phyloP scores from a whole-genome alignment of 2,113 vertebrate species.

The Percopsis transmontana region DNA sequence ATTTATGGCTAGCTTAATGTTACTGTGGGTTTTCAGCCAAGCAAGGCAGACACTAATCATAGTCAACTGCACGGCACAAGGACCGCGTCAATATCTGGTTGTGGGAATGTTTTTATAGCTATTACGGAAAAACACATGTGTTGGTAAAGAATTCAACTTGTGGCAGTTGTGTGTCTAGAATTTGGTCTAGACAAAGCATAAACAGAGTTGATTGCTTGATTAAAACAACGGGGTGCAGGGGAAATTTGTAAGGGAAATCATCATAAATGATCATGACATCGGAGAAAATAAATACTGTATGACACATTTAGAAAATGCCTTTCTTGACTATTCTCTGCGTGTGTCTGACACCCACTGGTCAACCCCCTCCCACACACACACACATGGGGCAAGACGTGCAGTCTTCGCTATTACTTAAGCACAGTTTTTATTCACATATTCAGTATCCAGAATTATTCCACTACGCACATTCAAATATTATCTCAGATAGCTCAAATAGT shows the following conservation, averaged over 20 bases:
- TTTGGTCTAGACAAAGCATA: neutral
- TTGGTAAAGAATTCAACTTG: slow-evolving; percentile 32
- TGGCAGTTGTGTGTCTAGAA: slow-evolving; percentile 1
- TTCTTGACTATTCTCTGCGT: slow-evolving; percentile 53
- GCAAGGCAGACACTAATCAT: slow-evolving; percentile 8
- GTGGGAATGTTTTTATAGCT: slow-evolving; percentile 3
- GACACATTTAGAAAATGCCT: no score
- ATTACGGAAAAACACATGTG: slow-evolving; percentile 19
- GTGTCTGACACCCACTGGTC: slow-evolving; percentile 75
- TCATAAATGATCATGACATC: no score
- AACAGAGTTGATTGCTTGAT: neutral
- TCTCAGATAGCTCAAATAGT: no score
- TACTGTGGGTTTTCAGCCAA: neutral
- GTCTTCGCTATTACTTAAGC: no score
- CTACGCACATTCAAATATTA: no score
- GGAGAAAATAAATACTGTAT: no score
- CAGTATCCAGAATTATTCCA: no score
- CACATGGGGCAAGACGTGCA: no score
- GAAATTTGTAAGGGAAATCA: no score
- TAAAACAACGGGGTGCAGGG: neutral
- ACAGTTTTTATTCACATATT: no score
- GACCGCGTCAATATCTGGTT: slow-evolving; percentile 22
- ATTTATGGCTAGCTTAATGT: slow-evolving; percentile 17
- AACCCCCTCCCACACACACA: slow-evolving; percentile 32
- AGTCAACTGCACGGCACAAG: neutral